Evolutionary conservation across 2,888 invertebrate genomes (phyloP).

Genomic region (Zaprionus obscuricornis): DNA sequence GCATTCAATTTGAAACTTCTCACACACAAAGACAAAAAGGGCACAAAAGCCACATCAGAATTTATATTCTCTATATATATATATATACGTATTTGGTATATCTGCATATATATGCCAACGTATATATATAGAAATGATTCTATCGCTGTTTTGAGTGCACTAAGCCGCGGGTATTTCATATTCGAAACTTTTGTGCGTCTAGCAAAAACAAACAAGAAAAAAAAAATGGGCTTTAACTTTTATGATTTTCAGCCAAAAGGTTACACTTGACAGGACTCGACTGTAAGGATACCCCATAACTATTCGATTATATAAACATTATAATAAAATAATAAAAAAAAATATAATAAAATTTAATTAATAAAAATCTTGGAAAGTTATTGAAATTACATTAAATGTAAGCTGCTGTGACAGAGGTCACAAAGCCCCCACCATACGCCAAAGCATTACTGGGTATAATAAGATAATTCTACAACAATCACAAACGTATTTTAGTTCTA

Average conservation of each 20-base stretch:
- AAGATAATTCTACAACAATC: no score
- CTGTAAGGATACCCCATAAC: no score
- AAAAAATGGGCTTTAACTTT: slow-evolving; percentile 59
- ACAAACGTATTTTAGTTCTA: no score
- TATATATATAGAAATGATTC: slow-evolving; percentile 14
- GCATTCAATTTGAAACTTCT: slow-evolving; percentile 61
- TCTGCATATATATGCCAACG: neutral
- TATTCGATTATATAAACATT: no score
- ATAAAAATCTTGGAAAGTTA: no score
- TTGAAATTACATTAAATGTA: no score
- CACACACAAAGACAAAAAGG: slow-evolving; percentile 35
- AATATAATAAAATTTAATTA: no score
- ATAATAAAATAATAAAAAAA: no score
- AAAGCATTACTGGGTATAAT: no score
- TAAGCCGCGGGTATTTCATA: slow-evolving; percentile 55
- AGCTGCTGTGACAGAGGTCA: no score
- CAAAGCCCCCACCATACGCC: no score
- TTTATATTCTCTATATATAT: slow-evolving; percentile 2
- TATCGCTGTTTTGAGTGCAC: slow-evolving; percentile 26
- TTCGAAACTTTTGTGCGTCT: slow-evolving; percentile 57
- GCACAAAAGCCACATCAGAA: slow-evolving; percentile 28
- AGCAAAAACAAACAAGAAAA: slow-evolving; percentile 45
- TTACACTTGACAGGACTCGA: no score
- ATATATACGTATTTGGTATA: slow-evolving; percentile 2
- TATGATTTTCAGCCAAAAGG: slow-evolving; percentile 58